Percentiles rank a stretch among this genome's conserved stretches.
Conservation (phyloP, 2,888 invertebrate species). For the Aethes cnicana region DNA sequence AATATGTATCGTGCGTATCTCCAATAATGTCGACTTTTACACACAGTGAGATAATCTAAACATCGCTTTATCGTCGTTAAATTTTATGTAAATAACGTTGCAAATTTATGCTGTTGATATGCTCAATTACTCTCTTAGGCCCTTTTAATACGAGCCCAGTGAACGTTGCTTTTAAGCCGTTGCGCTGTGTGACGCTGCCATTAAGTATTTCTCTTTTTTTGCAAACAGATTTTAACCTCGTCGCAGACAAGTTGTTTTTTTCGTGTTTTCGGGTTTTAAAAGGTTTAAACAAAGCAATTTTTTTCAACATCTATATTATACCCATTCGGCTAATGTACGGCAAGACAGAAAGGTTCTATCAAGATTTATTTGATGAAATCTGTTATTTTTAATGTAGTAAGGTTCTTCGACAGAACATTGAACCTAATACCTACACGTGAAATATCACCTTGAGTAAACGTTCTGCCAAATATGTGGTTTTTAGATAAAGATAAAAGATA, state of each 20-base stretch:
- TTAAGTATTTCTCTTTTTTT: conserved; percentile 26
- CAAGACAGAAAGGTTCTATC: too few relatives aligned
- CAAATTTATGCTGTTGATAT: conserved; percentile 56
- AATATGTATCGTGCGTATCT: conserved; percentile 3
- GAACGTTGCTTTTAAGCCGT: conserved; percentile 47
- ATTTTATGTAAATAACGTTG: conserved; percentile 56
- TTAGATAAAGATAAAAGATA: too few relatives aligned
- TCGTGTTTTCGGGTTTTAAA: conserved; percentile 20
- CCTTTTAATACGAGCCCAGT: conserved; percentile 44
- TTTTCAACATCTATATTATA: conserved; percentile 1
- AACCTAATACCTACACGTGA: too few relatives aligned
- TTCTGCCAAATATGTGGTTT: too few relatives aligned
- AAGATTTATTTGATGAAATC: too few relatives aligned
- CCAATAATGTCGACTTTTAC: conserved; percentile 16
- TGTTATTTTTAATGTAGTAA: too few relatives aligned
- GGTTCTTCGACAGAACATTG: too few relatives aligned
- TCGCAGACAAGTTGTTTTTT: conserved; percentile 8
- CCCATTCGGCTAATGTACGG: too few relatives aligned
- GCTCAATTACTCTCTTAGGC: conserved; percentile 55
- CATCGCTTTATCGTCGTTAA: conserved; percentile 46
- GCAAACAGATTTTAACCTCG: conserved; percentile 25
- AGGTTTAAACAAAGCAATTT: conserved; percentile 10
- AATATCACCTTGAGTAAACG: too few relatives aligned
- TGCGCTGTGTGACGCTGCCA: conserved; percentile 38
- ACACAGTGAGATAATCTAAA: conserved; percentile 22